Conservation (phyloP, 2,888 invertebrate genomes). For the Trissoscelio sp. region DNA sequence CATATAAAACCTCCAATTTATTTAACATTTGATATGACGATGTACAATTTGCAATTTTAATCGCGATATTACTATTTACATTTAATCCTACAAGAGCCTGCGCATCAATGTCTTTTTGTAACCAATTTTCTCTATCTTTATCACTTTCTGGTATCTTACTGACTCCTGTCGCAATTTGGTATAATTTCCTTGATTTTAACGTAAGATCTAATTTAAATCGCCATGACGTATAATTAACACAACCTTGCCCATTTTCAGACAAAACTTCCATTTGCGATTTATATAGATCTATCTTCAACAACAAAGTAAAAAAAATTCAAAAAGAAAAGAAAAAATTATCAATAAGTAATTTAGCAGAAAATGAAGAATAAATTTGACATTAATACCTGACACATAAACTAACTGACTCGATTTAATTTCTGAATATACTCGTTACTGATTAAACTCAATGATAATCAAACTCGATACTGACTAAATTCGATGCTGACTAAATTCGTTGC, state of each 20-base stretch:
- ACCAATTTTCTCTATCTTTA: constrained; percentile 46
- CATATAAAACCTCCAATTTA: constrained; percentile 65
- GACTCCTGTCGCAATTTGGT: background rate
- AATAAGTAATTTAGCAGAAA: too few relatives aligned
- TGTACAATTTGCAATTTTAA: constrained; percentile 68
- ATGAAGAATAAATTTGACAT: too few relatives aligned
- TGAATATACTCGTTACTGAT: too few relatives aligned
- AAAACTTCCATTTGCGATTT: constrained; percentile 43
- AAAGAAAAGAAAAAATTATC: too few relatives aligned
- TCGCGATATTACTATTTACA: constrained; percentile 68
- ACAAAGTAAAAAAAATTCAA: background rate
- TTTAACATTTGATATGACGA: constrained; percentile 61
- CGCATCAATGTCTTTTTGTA: constrained; percentile 72
- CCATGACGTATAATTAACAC: constrained; percentile 72
- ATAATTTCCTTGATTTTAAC: constrained; percentile 70
- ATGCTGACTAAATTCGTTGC: too few relatives aligned
- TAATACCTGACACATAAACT: too few relatives aligned
- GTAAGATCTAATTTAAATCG: constrained; percentile 72
- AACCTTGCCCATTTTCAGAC: constrained; percentile 67
- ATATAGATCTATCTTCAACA: background rate
- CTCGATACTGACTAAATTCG: too few relatives aligned
- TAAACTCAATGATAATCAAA: too few relatives aligned
- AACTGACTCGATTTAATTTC: too few relatives aligned
- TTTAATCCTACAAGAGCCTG: constrained; percentile 73
- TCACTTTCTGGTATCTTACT: constrained; percentile 14